phyloP scores from a whole-genome alignment of 2,113 vertebrate species.

The Phyllostomus discolor region DNA sequence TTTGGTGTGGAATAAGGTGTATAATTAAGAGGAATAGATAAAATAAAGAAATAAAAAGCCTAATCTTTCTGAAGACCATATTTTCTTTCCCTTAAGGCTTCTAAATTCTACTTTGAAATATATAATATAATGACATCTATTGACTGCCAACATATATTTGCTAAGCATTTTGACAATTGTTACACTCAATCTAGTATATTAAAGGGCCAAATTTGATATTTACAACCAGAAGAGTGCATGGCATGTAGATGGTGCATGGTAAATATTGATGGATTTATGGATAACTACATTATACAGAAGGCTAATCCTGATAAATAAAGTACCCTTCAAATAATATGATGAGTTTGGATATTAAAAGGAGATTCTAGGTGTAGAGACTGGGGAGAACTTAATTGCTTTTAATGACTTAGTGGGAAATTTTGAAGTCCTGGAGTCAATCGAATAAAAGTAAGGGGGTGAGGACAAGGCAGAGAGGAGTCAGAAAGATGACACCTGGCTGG shows the following conservation, averaged over 20 bases:
- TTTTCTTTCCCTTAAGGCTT: not conserved
- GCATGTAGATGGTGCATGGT: not conserved
- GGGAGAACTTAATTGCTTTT: not conserved
- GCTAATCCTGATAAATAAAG: not conserved
- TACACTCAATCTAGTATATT: not conserved
- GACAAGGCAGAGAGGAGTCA: not conserved
- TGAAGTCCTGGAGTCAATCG: not conserved
- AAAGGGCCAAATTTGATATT: not conserved
- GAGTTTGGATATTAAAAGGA: not conserved
- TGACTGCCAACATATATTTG: not conserved
- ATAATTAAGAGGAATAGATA: not conserved
- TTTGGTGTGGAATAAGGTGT: not conserved
- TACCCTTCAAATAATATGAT: not conserved
- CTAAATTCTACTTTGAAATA: conserved; percentile 3
- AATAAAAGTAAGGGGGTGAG: not conserved
- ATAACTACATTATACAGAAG: not conserved
- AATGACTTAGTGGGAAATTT: not conserved
- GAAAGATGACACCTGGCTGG: too few species aligned
- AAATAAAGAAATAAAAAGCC: not conserved
- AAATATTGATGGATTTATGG: conserved; percentile 32
- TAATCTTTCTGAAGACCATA: not conserved
- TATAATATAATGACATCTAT: not conserved
- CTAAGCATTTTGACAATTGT: conserved; percentile 5
- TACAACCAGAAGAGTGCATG: not conserved
- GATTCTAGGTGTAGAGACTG: not conserved